These are phyloP conservation scores for Machaerirhynchus nigripectus DNA, from an alignment of 2,113 vertebrate species.

Conservation along the genomic window DNA sequence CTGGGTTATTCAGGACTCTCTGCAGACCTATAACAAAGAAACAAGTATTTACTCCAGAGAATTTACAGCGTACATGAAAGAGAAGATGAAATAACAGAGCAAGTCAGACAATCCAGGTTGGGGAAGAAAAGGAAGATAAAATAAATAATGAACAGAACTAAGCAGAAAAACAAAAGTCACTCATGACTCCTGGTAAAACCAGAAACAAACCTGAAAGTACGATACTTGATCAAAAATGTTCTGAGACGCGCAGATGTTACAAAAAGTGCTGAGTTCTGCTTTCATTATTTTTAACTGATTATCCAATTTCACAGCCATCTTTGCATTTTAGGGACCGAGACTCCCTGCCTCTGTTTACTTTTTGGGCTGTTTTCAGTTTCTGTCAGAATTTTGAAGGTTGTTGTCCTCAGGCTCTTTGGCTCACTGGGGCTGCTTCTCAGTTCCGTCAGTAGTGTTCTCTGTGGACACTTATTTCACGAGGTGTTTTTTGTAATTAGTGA, in stretches of 20 bases:
- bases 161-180: neutral
- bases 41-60: neutral
- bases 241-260: neutral
- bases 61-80: conserved; percentile 23
- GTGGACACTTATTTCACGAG: neutral
- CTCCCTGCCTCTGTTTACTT: neutral
- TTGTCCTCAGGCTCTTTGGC: neutral
- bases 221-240: neutral
- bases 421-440: neutral
- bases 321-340: neutral
- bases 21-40: conserved; percentile 15
- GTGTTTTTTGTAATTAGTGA: neutral
- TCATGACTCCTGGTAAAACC: neutral
- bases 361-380: neutral
- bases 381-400: neutral
- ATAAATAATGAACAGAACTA: neutral
- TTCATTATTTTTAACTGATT: neutral
- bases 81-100: neutral
- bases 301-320: neutral
- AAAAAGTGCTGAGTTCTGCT: neutral
- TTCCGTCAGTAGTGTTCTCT: neutral
- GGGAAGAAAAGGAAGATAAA: neutral
- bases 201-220: neutral
- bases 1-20: neutral
- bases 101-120: neutral